Evolutionary conservation across 2,797 vertebrate genomes (phyloP).

Genomic region (Onychomys torridus): DNA sequence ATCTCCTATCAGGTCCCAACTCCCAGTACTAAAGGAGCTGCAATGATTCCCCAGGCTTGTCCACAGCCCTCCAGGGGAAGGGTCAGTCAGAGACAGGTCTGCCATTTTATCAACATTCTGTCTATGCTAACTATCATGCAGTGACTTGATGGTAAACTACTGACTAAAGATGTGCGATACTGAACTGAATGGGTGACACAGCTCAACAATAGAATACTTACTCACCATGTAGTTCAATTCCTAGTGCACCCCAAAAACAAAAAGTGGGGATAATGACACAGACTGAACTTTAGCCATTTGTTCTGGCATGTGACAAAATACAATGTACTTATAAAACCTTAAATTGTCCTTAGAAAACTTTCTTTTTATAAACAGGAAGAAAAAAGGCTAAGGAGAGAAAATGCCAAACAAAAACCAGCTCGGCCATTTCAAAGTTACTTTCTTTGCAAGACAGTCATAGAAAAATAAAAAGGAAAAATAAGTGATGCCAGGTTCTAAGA

Average conservation of each 20-base stretch:
- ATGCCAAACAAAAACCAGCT: background rate
- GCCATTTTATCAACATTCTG: background rate
- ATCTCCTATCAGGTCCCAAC: background rate
- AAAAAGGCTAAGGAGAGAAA: background rate
- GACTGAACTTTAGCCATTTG: background rate
- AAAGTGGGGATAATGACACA: no score
- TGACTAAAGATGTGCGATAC: background rate
- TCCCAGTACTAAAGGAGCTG: background rate
- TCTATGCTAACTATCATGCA: background rate
- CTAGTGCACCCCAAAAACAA: background rate
- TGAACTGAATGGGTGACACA: background rate
- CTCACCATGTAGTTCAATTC: background rate
- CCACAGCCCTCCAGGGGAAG: background rate
- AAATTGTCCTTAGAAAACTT: background rate
- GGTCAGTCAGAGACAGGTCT: background rate
- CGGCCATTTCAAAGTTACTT: background rate
- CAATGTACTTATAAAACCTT: background rate
- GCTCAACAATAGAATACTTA: background rate
- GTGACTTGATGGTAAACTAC: background rate
- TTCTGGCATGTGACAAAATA: no score
- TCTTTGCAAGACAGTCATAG: background rate
- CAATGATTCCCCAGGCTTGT: background rate
- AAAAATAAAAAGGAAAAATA: background rate
- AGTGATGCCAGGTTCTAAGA: background rate
- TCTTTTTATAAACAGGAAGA: background rate